phyloP scores from a whole-genome alignment of 2,797 vertebrate genomes.

The Sebastes itinus region DNA sequence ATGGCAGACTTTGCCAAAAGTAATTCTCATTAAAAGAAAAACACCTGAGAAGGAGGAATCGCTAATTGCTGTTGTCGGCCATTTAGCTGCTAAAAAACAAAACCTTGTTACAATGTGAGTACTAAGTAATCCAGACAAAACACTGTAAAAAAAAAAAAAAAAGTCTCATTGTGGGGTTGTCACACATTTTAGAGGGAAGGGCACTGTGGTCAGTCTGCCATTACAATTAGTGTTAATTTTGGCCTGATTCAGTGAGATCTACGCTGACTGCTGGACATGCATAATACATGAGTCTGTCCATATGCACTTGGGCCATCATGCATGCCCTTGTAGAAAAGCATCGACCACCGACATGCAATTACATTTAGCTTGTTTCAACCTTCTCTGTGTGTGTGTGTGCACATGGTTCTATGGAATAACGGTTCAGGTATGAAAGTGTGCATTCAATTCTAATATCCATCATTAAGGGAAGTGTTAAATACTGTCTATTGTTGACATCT shows the following conservation, averaged over 20 bases:
- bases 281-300: conserved; percentile 94
- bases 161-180: conserved; percentile 46
- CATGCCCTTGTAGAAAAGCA: conserved; percentile 85
- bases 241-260: conserved; percentile 84
- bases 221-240: conserved; percentile 89
- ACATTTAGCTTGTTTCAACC: conserved; percentile 66
- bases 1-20: neutral
- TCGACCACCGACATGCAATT: conserved; percentile 71
- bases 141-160: conserved; percentile 22
- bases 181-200: conserved; percentile 66
- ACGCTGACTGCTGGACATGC: conserved; percentile 88
- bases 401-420: conserved; percentile 29
- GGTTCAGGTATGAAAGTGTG: conserved; percentile 6
- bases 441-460: neutral
- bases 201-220: conserved; percentile 83
- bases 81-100: conserved; percentile 30
- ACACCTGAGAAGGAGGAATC: neutral
- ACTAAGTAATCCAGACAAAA: conserved; percentile 40
- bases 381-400: conserved; percentile 24
- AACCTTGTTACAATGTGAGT: conserved; percentile 39
- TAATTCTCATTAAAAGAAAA: neutral
- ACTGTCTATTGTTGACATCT: conserved; percentile 2
- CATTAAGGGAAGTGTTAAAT: neutral
- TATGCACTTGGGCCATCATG: conserved; percentile 93
- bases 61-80: conserved; percentile 5